A percentile compares a stretch with the other conserved stretches of the same genome.
phyloP scores from a whole-genome alignment of 1,140 invertebrate species.

The Archivesica marissinica region DNA sequence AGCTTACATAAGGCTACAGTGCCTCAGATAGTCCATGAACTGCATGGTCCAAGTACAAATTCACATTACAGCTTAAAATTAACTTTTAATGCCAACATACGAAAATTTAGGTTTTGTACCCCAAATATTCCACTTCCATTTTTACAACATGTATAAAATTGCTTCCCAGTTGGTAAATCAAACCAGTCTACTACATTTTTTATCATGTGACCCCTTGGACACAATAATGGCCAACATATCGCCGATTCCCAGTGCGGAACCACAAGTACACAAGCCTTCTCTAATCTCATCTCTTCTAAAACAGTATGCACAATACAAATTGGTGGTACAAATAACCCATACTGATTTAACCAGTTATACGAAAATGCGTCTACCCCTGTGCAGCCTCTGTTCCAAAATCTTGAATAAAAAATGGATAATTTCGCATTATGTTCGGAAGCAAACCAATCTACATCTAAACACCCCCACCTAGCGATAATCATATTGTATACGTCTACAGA shows the following conservation, averaged over 20 bases:
- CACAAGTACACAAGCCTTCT: background rate
- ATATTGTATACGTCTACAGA: background rate
- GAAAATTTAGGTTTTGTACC: background rate
- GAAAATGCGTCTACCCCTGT: constrained; percentile 41
- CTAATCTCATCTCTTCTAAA: constrained; percentile 17
- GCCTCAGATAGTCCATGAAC: background rate
- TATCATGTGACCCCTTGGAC: background rate
- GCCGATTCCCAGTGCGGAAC: background rate
- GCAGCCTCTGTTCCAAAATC: constrained; percentile 23
- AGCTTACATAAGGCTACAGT: background rate
- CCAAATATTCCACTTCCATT: constrained; percentile 30
- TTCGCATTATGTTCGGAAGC: constrained; percentile 40
- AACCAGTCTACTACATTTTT: background rate
- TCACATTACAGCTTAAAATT: background rate
- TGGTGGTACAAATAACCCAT: constrained; percentile 48
- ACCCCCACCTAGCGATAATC: background rate
- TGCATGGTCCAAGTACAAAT: background rate
- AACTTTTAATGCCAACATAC: background rate
- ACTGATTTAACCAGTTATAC: background rate
- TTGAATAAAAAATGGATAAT: constrained; percentile 32
- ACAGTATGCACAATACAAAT: constrained; percentile 20
- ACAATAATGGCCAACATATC: constrained; percentile 27
- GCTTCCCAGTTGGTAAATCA: background rate
- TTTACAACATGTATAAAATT: constrained; percentile 7
- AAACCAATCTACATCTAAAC: constrained; percentile 44